A percentile compares a stretch with the other conserved stretches of the same genome.
phyloP scores from a whole-genome alignment of 2,113 vertebrate genomes.

The Patagioenas fasciata region DNA sequence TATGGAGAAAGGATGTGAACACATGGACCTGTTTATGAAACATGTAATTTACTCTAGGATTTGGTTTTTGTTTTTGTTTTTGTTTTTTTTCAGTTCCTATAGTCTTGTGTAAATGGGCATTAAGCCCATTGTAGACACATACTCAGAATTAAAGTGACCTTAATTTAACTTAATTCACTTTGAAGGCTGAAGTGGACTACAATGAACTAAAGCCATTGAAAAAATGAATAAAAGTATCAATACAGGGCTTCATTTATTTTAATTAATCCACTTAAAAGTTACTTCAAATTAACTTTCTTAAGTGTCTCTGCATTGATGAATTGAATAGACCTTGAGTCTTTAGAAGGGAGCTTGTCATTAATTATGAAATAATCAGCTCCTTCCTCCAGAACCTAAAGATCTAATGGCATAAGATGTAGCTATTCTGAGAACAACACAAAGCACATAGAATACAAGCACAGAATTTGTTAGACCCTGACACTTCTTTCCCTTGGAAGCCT shows the following conservation, averaged over 20 bases:
- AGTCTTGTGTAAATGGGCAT: background rate
- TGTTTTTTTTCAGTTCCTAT: background rate
- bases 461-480: background rate
- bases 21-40: background rate
- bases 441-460: background rate
- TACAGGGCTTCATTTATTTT: background rate
- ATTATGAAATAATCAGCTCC: background rate
- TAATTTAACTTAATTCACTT: background rate
- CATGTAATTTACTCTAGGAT: fast-evolving
- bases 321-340: background rate
- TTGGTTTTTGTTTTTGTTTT: too few species aligned
- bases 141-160: background rate
- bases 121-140: background rate
- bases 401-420: background rate
- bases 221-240: conserved; percentile 17
- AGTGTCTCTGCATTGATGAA: background rate
- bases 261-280: conserved; percentile 17
- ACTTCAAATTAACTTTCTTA: background rate
- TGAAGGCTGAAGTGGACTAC: background rate
- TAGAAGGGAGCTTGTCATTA: background rate
- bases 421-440: background rate
- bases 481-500: background rate
- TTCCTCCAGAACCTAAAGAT: background rate
- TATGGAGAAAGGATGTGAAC: background rate
- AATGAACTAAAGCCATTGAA: background rate